phyloP scores from a whole-genome alignment of 2,888 invertebrate genomes.

The Plagiodera versicolora region DNA sequence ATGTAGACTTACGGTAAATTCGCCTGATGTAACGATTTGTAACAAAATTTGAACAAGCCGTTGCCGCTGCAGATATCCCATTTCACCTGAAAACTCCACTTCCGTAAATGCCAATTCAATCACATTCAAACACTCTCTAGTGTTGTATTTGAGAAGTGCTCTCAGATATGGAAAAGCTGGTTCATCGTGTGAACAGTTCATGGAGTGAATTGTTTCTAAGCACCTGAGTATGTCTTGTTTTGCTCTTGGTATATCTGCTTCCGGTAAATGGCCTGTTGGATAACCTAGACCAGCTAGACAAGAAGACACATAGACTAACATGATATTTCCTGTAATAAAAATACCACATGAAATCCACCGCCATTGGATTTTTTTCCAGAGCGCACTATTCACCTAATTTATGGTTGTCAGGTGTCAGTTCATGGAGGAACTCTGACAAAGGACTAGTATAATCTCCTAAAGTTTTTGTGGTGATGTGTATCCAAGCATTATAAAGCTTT shows the following conservation, averaged over 20 bases:
- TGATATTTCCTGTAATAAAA: conserved; percentile 69
- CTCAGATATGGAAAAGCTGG: conserved; percentile 72
- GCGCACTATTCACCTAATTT: conserved; percentile 54
- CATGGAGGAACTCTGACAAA: conserved; percentile 66
- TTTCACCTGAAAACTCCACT: conserved; percentile 72
- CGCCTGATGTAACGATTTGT: conserved; percentile 69
- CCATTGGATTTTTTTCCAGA: too few species aligned
- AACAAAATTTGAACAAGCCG: conserved; percentile 77
- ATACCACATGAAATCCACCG: too few species aligned
- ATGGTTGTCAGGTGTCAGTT: conserved; percentile 57
- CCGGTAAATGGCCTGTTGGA: conserved; percentile 73
- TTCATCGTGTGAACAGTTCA: conserved; percentile 63
- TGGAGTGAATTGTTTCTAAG: conserved; percentile 69
- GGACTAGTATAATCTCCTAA: conserved; percentile 75
- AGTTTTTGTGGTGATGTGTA: conserved; percentile 77
- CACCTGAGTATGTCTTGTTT: conserved; percentile 75
- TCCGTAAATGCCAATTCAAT: conserved; percentile 83
- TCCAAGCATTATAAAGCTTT: conserved; percentile 69
- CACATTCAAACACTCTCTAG: conserved; percentile 83
- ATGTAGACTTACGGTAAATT: conserved; percentile 62
- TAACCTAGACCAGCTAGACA: conserved; percentile 83
- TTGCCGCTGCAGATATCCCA: conserved; percentile 72
- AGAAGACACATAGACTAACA: conserved; percentile 84
- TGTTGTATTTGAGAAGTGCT: conserved; percentile 77
- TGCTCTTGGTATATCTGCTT: conserved; percentile 64